Evolutionary conservation across 2,888 invertebrate species (phyloP).

Genomic region (Pristionchus arcanus): DNA sequence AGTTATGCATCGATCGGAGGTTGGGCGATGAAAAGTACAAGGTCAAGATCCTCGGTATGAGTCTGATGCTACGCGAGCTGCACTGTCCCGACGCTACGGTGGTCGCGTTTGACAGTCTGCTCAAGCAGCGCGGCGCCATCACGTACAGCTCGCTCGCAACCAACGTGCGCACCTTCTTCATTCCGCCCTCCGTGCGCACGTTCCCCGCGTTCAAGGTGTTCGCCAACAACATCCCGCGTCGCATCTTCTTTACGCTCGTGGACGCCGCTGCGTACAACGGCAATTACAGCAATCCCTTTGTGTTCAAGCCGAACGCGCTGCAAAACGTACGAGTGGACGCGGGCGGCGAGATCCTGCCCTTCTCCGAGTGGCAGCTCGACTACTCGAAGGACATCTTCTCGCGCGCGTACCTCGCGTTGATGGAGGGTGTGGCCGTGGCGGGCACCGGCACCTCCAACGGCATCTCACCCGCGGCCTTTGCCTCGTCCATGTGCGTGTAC

Average conservation of each 20-base stretch:
- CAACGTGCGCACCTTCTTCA: neutral
- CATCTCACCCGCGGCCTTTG: too few species aligned
- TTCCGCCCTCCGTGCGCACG: neutral
- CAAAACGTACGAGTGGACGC: too few species aligned
- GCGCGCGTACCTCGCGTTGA: too few species aligned
- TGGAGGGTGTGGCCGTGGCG: too few species aligned
- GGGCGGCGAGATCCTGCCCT: too few species aligned
- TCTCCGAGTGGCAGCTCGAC: too few species aligned
- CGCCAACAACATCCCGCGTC: neutral
- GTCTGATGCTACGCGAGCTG: neutral
- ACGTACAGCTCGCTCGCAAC: neutral
- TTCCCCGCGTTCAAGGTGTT: slow-evolving; percentile 21
- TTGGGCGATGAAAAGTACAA: neutral
- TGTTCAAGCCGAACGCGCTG: too few species aligned
- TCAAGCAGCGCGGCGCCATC: neutral
- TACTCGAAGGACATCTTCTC: too few species aligned
- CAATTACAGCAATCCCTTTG: slow-evolving; percentile 1
- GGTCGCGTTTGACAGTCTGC: neutral
- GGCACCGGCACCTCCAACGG: too few species aligned
- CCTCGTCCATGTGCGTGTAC: too few species aligned
- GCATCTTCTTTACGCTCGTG: too few species aligned
- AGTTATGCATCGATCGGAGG: neutral
- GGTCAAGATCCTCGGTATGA: neutral
- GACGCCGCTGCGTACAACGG: neutral
- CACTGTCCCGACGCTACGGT: neutral